Conservation (phyloP, 2,797 vertebrate species). For the Salmo trutta region DNA sequence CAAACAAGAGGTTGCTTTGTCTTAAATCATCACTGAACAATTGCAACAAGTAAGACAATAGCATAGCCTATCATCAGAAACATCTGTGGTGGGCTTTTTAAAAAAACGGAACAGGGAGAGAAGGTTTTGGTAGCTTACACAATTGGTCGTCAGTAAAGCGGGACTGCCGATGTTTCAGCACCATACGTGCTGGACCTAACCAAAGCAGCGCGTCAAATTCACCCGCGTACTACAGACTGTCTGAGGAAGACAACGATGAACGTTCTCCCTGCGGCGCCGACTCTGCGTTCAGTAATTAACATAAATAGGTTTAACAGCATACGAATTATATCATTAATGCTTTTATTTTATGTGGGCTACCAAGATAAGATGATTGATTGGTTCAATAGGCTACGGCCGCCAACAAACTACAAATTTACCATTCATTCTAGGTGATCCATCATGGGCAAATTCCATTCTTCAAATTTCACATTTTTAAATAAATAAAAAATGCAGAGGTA, state of each 20-base stretch:
- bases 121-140: neutral
- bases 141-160: neutral
- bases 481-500: neutral
- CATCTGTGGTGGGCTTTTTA: neutral
- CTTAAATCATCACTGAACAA: neutral
- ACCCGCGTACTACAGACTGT: neutral
- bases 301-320: neutral
- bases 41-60: neutral
- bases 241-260: neutral
- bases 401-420: neutral
- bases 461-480: neutral
- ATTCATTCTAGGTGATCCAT: neutral
- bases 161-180: slow-evolving; percentile 46
- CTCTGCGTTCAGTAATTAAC: neutral
- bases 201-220: slow-evolving; percentile 19
- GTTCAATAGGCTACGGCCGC: neutral
- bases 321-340: too few relatives aligned
- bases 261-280: neutral
- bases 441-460: neutral
- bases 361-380: neutral
- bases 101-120: too few relatives aligned
- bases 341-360: neutral
- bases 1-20: neutral
- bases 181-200: slow-evolving; percentile 44
- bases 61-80: neutral